These are phyloP conservation scores for Diceros bicornis DNA, from an alignment of 2,797 vertebrate species.

Conservation along the genomic window DNA sequence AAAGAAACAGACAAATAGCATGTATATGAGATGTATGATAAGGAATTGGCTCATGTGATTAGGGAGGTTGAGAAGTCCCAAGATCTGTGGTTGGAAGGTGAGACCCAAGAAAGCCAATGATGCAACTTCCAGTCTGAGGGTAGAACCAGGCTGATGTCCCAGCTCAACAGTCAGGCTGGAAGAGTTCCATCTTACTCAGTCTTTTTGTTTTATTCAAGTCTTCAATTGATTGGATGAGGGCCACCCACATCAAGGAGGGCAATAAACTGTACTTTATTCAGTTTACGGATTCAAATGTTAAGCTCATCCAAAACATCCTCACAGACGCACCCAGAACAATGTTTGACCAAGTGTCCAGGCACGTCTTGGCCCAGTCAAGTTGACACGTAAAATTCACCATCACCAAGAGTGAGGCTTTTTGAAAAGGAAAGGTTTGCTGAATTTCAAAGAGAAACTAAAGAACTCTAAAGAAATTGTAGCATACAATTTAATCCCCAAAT, in stretches of 20 bases:
- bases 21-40: not conserved
- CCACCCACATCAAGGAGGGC: not conserved
- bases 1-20: not conserved
- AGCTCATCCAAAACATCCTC: not conserved
- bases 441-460: conserved; percentile 22
- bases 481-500: not conserved
- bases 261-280: not conserved
- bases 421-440: not conserved
- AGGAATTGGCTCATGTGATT: not conserved
- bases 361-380: not conserved
- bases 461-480: not conserved
- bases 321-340: no score
- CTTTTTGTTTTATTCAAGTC: not conserved
- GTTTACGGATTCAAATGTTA: not conserved
- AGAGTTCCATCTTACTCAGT: not conserved
- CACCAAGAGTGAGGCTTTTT: not conserved
- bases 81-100: not conserved
- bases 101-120: not conserved
- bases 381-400: not conserved
- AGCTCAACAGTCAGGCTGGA: not conserved
- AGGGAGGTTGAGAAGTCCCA: not conserved
- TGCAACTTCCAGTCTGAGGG: not conserved
- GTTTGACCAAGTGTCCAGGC: not conserved
- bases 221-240: not conserved
- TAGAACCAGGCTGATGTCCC: not conserved